These are phyloP conservation scores for Mycalesis mineus DNA, from an alignment of 2,888 invertebrate species.

Conservation along the genomic window DNA sequence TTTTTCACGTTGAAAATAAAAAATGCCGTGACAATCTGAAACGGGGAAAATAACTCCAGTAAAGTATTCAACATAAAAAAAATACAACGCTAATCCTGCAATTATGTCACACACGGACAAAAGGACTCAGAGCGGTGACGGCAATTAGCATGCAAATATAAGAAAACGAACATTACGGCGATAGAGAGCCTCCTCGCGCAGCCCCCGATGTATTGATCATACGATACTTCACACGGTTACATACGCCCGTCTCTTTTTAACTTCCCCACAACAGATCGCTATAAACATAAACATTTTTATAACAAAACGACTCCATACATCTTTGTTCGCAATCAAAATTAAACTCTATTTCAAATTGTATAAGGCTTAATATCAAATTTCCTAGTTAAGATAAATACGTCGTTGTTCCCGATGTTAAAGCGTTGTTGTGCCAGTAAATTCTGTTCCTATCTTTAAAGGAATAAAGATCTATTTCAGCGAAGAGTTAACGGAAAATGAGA, in stretches of 20 bases:
- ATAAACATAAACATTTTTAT: conserved; percentile 67
- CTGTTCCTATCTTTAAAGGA: conserved; percentile 70
- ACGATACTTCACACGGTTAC: conserved; percentile 70
- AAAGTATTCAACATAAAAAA: conserved; percentile 33
- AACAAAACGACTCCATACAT: conserved; percentile 46
- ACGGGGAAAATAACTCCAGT: conserved; percentile 19
- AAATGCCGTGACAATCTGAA: conserved; percentile 11
- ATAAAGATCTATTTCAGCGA: conserved; percentile 74
- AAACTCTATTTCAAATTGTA: conserved; percentile 10
- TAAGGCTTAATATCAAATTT: too few species aligned
- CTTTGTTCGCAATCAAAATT: conserved; percentile 27
- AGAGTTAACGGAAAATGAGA: conserved; percentile 67
- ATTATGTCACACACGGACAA: conserved; percentile 62
- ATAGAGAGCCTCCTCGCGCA: conserved; percentile 37
- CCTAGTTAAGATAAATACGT: conserved; percentile 25
- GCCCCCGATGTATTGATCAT: conserved; percentile 70
- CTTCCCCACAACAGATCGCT: conserved; percentile 74
- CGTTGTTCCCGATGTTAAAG: conserved; percentile 29
- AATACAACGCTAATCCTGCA: conserved; percentile 53
- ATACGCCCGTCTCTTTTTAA: conserved; percentile 76
- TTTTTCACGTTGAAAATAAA: not conserved
- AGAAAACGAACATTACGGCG: conserved; percentile 73
- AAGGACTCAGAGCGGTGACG: conserved; percentile 56
- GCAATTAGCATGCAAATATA: conserved; percentile 77
- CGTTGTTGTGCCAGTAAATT: conserved; percentile 74